Evolutionary conservation across 2,113 vertebrate species (phyloP).

Genomic region (Osmerus eperlanus): DNA sequence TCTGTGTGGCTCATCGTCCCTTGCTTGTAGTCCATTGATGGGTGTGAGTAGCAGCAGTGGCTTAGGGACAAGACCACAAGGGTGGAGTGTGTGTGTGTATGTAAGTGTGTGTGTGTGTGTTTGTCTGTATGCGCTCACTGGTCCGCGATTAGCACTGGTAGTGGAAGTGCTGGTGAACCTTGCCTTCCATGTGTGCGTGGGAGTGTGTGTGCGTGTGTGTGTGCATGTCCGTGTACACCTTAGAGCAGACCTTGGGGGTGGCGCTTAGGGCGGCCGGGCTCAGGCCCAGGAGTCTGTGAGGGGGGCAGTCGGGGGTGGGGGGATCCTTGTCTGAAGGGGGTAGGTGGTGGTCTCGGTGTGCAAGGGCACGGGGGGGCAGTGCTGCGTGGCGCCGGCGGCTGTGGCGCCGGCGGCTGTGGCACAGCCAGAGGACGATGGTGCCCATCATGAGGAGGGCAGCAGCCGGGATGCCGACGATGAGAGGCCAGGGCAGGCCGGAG

Average conservation of each 20-base stretch:
- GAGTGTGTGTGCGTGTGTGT: conserved; percentile 63
- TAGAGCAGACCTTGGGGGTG: conserved; percentile 51
- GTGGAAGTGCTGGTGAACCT: conserved; percentile 64
- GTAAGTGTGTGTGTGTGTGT: neutral
- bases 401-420: conserved; percentile 55
- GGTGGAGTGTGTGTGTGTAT: neutral
- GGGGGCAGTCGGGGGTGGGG: conserved; percentile 35
- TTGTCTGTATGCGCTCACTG: neutral
- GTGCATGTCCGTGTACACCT: conserved; percentile 59
- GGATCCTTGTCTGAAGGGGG: conserved; percentile 30
- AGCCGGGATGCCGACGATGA: conserved; percentile 64
- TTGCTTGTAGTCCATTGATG: conserved; percentile 20
- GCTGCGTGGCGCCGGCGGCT: conserved; percentile 41
- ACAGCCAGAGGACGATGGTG: conserved; percentile 62
- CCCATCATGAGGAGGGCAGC: conserved; percentile 63
- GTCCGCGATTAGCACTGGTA: conserved; percentile 56
- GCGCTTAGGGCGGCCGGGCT: conserved; percentile 20
- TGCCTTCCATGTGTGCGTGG: conserved; percentile 58
- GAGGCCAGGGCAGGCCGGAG: conserved; percentile 62
- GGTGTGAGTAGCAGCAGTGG: conserved; percentile 37
- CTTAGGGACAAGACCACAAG: conserved; percentile 3
- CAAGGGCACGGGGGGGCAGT: conserved; percentile 24
- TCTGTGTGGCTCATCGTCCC: conserved; percentile 12
- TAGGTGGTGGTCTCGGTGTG: conserved; percentile 39
- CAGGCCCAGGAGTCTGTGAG: conserved; percentile 43